Evolutionary conservation across 2,113 vertebrate genomes (phyloP), one percentile per base, ranked within the genome.

Genomic region (Choloepus hoffmanni): DNA sequence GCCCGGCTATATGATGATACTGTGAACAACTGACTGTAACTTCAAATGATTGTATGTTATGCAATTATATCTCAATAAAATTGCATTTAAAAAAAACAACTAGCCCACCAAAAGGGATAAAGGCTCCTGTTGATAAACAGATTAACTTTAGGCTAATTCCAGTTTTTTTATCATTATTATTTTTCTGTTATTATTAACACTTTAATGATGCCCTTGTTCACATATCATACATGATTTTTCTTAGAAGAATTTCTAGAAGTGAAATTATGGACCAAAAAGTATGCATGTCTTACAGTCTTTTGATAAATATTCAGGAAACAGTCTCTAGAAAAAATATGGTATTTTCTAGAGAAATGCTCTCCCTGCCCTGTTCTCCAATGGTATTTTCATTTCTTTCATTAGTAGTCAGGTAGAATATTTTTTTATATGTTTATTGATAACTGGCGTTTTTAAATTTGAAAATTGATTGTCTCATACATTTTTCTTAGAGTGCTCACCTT

Each of bases 231-330:
- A 36, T 48, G 33, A 45, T 18, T 85, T 60, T 86, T 86, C 65
- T 87, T 62, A 82, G 33, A 55, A 45, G 67, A n/a, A 33, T 70
- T 94, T 88, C 82, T 91, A 77, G 15, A 89, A 70, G 30, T 73
- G 21, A 92, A 94, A 84, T 70, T 55, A 83, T 11, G 14, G n/a
- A 84, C 65, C 45, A 78, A 62, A 95, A 7, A 11, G 23, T 65
- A 65, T 50, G 58, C 30, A 60, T 15, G 87, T 68, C 83, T 77
- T 55, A 83, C 2, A 58, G 19, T 60, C 24, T 73, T 89, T 50
- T 62, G 23, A 84, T 28, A 86, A 5, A 87, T 8, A 81, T 4
- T 48, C 48, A 86, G 65, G 18, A 86, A 86, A 50, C 21, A 23
- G 76, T 67, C 50, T 72, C 12, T 67, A 70, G 40, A 76, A 76